Evolutionary conservation across 2,113 vertebrate genomes (phyloP), one percentile per base, ranked within the genome.

Genomic region (Pogonocichla stellata): DNA sequence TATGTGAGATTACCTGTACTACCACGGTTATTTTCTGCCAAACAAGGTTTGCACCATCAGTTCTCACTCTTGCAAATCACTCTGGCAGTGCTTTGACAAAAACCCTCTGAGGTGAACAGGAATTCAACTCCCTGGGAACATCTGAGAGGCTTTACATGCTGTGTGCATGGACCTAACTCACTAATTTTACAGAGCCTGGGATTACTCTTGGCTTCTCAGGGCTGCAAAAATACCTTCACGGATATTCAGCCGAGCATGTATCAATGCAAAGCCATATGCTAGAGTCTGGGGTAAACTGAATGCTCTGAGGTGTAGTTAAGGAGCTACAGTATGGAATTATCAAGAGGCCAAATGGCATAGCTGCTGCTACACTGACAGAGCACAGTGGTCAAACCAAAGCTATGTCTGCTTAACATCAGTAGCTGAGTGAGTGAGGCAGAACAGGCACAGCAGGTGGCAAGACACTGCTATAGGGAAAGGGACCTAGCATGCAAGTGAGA

Each of bases 391-490:
- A 82, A 61, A 64, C 2, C 25, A 66, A 78, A 81, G 14, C 19
- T 61, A 42, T 0, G 0, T 25, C 36, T 23, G n/a, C 33, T 79
- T 45, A 65, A 75, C 42, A 33, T 16, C 19, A 43, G 29, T 0
- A 78, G 72, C 20, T 88, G 54, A 28, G 58, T 48, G 72, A 58
- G 22, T n/a, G 15, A 67, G 53, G 29, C 58, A 86, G n/a, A 36
- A 65, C n/a, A 66, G 51, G 19, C 56, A 80, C 34, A 65, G 45
- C 2, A 78, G 20, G 29, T 23, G 24, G n/a, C 23, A 61, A 62
- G 42, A 36, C 31, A 40, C 15, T 29, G 43, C 58, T 54, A 19
- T 0, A 47, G 18, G 34, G 28, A 18, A 17, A 92, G 86, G 10
- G 19, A 86, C 31, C 22, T 12, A n/a, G 28, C 23, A 71, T 1